Evolutionary conservation across 2,113 vertebrate genomes (phyloP).

Genomic region (Steatornis caripensis): DNA sequence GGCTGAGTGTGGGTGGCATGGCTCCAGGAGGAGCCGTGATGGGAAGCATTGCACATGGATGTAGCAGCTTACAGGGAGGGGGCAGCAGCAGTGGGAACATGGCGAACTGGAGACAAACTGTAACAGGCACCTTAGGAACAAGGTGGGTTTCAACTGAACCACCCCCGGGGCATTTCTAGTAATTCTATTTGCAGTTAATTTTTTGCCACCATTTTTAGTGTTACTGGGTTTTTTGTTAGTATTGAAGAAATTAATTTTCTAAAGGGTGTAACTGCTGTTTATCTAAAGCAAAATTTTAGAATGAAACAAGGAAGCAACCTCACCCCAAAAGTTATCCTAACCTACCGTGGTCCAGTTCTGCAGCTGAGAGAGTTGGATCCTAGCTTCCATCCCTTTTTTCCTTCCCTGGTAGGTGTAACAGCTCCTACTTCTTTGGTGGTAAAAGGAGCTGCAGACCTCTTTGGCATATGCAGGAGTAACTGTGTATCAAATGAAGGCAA

Average conservation of each 20-base stretch:
- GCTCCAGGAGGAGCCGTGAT: not conserved
- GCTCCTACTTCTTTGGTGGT: not conserved
- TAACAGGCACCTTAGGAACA: not conserved
- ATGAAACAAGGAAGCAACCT: not conserved
- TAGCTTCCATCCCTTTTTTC: not conserved
- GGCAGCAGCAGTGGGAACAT: not conserved
- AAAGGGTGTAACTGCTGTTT: not conserved
- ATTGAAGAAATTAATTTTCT: not conserved
- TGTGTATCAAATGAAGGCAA: not conserved
- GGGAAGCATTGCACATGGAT: not conserved
- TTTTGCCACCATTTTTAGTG: not conserved
- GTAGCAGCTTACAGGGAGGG: not conserved
- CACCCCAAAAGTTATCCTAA: not conserved
- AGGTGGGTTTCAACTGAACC: conserved; percentile 4
- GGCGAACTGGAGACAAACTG: not conserved
- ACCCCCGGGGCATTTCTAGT: not conserved
- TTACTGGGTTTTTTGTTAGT: not conserved
- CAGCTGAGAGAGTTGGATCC: not conserved
- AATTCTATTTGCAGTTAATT: not conserved
- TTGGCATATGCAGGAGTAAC: not conserved
- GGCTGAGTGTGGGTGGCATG: conserved; percentile 26
- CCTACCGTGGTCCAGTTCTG: not conserved
- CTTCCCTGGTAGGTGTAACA: not conserved
- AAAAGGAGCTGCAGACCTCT: not conserved
- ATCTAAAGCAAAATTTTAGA: not conserved